Conservation (phyloP, 2,113 vertebrate genomes). For the Prolemur simus region DNA sequence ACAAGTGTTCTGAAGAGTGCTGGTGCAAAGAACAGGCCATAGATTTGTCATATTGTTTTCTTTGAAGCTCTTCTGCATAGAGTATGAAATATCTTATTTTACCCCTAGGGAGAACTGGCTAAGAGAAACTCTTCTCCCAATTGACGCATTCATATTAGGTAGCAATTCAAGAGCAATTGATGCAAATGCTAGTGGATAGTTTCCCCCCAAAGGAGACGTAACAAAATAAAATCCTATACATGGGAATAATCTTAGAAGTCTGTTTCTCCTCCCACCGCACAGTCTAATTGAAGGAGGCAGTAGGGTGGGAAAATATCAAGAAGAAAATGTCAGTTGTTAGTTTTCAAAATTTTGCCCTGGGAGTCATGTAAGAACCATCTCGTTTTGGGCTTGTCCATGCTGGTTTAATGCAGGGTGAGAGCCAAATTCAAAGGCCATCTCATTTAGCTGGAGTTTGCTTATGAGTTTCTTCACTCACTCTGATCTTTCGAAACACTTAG, state of each 20-base stretch:
- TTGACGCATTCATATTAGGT: not conserved
- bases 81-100: not conserved
- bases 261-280: not conserved
- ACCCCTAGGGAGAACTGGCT: not conserved
- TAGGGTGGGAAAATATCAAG: slow-evolving; percentile 11
- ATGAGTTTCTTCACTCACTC: not conserved
- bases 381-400: slow-evolving; percentile 47
- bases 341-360: not conserved
- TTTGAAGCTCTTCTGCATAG: not conserved
- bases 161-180: not conserved
- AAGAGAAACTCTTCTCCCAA: not conserved
- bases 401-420: slow-evolving; percentile 29
- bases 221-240: not conserved
- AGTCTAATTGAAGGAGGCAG: slow-evolving; percentile 20
- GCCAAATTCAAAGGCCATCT: slow-evolving; percentile 35
- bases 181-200: not conserved
- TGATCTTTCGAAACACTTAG: not conserved
- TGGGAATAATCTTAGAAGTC: slow-evolving; percentile 3
- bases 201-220: not conserved
- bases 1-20: not conserved
- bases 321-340: slow-evolving; percentile 37
- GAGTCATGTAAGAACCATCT: not conserved
- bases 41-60: not conserved
- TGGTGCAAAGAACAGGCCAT: not conserved
- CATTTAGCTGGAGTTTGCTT: not conserved